Percentiles rank a stretch among this genome's conserved stretches.
These are phyloP conservation scores for Monochamus alternatus DNA, from an alignment of 2,888 invertebrate genomes.

Conservation along the genomic window DNA sequence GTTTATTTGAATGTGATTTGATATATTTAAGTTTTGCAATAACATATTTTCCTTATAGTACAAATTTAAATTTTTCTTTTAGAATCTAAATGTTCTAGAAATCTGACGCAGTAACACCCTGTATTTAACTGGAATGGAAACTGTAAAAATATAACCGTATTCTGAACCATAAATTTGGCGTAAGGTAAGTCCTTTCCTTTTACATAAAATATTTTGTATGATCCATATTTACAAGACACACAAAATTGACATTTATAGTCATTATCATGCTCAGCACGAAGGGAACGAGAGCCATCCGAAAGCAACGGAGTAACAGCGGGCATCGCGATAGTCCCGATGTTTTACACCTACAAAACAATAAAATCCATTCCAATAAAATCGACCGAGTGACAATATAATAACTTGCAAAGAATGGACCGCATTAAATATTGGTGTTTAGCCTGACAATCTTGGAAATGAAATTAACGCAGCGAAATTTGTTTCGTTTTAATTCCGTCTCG, in stretches of 20 bases:
- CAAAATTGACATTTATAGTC: conserved; percentile 27
- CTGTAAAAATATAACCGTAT: background rate
- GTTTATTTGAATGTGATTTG: too few relatives aligned
- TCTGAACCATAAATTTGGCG: background rate
- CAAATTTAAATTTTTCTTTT: too few relatives aligned
- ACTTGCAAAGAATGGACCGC: conserved; percentile 17
- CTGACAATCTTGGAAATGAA: too few relatives aligned
- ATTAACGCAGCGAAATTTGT: too few relatives aligned
- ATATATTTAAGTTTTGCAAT: too few relatives aligned
- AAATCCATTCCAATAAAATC: conserved; percentile 66
- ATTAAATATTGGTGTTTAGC: background rate
- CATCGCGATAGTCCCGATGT: conserved; percentile 61
- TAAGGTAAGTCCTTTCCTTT: background rate
- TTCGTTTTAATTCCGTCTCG: too few relatives aligned
- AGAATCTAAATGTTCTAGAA: too few relatives aligned
- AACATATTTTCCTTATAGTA: too few relatives aligned
- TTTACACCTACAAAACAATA: conserved; percentile 68
- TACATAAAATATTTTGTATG: conserved; percentile 17
- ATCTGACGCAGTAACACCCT: too few relatives aligned
- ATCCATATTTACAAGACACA: conserved; percentile 13
- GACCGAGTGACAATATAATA: conserved; percentile 52
- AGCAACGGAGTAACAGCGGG: conserved; percentile 55
- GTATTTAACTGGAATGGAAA: background rate
- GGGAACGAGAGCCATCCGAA: conserved; percentile 18
- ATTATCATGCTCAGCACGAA: conserved; percentile 32